Evolutionary conservation across 2,113 vertebrate genomes (phyloP).

Genomic region (Ophiodon elongatus): DNA sequence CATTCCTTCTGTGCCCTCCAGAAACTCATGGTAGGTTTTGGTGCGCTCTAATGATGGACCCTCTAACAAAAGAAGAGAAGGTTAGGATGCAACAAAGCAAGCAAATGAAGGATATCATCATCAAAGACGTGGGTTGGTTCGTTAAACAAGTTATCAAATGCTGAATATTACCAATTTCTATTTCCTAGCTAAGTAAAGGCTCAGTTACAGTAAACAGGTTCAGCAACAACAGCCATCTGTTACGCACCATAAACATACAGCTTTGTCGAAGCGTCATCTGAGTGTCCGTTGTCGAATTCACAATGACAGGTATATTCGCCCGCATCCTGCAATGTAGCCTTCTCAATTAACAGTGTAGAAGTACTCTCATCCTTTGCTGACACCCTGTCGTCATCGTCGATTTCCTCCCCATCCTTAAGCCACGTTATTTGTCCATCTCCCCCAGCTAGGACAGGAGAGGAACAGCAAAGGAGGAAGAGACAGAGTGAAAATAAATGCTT

Average conservation of each 20-base stretch:
- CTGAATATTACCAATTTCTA: background rate
- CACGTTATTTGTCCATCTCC: slow-evolving; percentile 73
- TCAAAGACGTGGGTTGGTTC: background rate
- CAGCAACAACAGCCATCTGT: background rate
- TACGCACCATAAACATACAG: slow-evolving; percentile 79
- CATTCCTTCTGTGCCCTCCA: slow-evolving; percentile 64
- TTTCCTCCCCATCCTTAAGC: slow-evolving; percentile 66
- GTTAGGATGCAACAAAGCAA: background rate
- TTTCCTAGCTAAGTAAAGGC: background rate
- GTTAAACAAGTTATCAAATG: background rate
- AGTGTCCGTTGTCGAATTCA: slow-evolving; percentile 6
- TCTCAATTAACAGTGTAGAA: slow-evolving; percentile 65
- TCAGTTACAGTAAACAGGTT: background rate
- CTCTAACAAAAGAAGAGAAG: slow-evolving; percentile 59
- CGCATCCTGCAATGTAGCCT: slow-evolving; percentile 45
- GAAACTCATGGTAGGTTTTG: slow-evolving; percentile 79
- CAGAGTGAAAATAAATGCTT: background rate
- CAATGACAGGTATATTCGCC: slow-evolving; percentile 76
- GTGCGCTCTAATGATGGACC: slow-evolving; percentile 70
- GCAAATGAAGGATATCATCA: background rate
- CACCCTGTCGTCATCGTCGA: slow-evolving; percentile 51
- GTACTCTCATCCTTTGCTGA: slow-evolving; percentile 65
- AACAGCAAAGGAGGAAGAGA: background rate
- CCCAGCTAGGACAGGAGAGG: slow-evolving; percentile 46
- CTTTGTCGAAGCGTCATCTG: rapidly evolving